These are phyloP conservation scores for Cancer borealis DNA, from an alignment of 2,888 invertebrate species.

Conservation along the genomic window DNA sequence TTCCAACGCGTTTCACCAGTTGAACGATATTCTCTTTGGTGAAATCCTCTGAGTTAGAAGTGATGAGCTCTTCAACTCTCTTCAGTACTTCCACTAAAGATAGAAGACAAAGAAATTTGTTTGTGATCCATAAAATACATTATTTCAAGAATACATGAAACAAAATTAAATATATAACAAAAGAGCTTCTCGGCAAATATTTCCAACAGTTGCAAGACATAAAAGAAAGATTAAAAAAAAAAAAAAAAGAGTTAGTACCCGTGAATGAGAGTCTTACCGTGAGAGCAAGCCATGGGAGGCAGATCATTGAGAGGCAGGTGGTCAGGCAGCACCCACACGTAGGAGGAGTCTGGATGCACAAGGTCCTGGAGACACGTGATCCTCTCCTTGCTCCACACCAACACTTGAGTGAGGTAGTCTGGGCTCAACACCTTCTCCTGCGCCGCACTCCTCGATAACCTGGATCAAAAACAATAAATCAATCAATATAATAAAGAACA, in stretches of 20 bases:
- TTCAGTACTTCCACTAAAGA: constrained; percentile 49
- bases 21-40: constrained; percentile 54
- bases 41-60: constrained; percentile 5
- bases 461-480: not conserved
- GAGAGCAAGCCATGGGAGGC: constrained; percentile 37
- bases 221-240: not conserved
- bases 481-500: not conserved
- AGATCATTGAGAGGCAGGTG: constrained; percentile 47
- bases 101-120: not conserved
- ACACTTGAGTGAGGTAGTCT: constrained; percentile 53
- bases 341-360: constrained; percentile 52
- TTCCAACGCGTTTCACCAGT: constrained; percentile 46
- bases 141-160: not conserved
- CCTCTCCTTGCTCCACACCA: constrained; percentile 54
- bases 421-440: constrained; percentile 36
- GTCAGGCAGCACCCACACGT: constrained; percentile 65
- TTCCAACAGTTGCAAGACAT: not conserved
- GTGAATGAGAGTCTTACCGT: constrained; percentile 36
- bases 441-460: not conserved
- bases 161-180: too few relatives aligned
- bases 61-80: constrained; percentile 12
- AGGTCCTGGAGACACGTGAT: constrained; percentile 54
- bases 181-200: too few relatives aligned
- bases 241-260: not conserved
- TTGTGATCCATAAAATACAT: not conserved